These are phyloP conservation scores for Fundulus diaphanus DNA, from an alignment of 2,797 vertebrate genomes.

Conservation along the genomic window DNA sequence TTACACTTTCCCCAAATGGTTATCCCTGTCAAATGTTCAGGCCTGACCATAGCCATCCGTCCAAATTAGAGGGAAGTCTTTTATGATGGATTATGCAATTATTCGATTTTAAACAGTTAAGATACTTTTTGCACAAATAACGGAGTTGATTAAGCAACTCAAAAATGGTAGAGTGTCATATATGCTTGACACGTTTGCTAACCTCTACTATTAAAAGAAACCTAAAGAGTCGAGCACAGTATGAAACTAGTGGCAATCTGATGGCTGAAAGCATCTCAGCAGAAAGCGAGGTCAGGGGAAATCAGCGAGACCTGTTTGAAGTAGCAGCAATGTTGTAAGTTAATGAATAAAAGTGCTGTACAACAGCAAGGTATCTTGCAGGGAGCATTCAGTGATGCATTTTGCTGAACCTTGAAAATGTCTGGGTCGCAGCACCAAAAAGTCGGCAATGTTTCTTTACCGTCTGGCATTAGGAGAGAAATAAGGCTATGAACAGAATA, in stretches of 20 bases:
- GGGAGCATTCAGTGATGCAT: constrained; percentile 27
- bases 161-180: not conserved
- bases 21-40: constrained; percentile 46
- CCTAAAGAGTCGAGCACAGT: constrained; percentile 17
- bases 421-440: constrained; percentile 20
- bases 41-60: not conserved
- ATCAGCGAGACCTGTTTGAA: constrained; percentile 24
- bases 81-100: not conserved
- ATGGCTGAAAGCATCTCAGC: constrained; percentile 27
- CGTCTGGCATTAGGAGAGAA: constrained; percentile 28
- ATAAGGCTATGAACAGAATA: constrained; percentile 22
- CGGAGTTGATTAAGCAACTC: not conserved
- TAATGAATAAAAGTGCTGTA: constrained; percentile 42
- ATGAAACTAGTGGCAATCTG: constrained; percentile 21
- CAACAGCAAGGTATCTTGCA: constrained; percentile 13
- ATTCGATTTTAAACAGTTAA: not conserved
- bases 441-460: constrained; percentile 9
- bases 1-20: constrained; percentile 54
- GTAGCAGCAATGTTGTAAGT: constrained; percentile 31
- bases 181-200: not conserved
- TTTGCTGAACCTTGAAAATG: constrained; percentile 55
- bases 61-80: not conserved
- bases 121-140: not conserved
- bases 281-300: constrained; percentile 36
- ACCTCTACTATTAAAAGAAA: constrained; percentile 1